Percentiles rank a stretch among this genome's conserved stretches.
phyloP scores from a whole-genome alignment of 2,888 invertebrate genomes.

The Xanthia togata region DNA sequence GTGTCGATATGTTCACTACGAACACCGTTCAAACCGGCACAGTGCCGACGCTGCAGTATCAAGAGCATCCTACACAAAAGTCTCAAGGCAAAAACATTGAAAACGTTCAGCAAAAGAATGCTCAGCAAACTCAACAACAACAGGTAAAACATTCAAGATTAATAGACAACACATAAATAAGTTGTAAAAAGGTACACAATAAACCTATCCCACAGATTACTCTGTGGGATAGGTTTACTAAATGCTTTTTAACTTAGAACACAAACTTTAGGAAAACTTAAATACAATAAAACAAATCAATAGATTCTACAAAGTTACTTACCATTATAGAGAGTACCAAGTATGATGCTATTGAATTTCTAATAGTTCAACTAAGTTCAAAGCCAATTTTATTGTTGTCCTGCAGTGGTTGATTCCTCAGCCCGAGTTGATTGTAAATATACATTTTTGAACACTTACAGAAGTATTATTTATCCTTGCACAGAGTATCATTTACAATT shows the following conservation, averaged over 20 bases:
- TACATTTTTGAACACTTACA: neutral
- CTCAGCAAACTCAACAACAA: slow-evolving; percentile 85
- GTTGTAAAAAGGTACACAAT: no score
- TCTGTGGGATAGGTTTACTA: no score
- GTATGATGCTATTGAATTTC: neutral
- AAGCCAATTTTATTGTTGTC: neutral
- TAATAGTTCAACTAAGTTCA: neutral
- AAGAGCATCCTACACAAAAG: slow-evolving; percentile 91
- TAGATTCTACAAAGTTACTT: neutral
- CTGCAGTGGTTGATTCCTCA: neutral
- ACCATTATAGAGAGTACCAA: neutral
- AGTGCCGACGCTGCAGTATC: slow-evolving; percentile 92
- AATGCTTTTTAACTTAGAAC: no score
- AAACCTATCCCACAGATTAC: no score
- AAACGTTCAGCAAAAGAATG: slow-evolving; percentile 91
- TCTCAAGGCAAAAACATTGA: slow-evolving; percentile 91
- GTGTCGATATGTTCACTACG: slow-evolving; percentile 89
- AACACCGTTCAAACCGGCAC: slow-evolving; percentile 91
- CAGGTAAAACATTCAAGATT: no score
- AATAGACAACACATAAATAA: no score
- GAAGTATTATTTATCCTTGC: neutral
- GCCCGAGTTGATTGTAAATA: neutral
- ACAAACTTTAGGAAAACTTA: no score
- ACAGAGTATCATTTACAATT: neutral
- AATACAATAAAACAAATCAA: neutral